Base-by-base conservation (phyloP, 2,113 vertebrate genomes). In the Hyaena hyaena region DNA sequence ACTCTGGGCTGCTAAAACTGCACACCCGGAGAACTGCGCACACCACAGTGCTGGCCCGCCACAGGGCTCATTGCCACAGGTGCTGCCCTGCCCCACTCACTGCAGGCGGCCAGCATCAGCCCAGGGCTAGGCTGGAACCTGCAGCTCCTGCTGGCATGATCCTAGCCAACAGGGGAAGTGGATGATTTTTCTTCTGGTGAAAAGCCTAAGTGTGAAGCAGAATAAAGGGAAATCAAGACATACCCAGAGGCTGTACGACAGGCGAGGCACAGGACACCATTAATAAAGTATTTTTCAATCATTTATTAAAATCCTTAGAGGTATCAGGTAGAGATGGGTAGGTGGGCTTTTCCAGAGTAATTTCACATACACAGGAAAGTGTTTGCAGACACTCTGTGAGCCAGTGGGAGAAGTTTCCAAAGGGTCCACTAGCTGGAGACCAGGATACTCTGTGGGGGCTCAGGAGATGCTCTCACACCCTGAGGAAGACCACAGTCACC, bases 241-340 rank as follows among this genome's bases (percentile, higher is more conserved):
- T 2, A 68, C 35, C 14, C 26, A 73, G 31, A 33, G 50, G 28
- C 10, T 35, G 14, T 31, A 90, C 7, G 4, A 21, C 2, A 0
- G 9, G 53, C 21, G 33, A 81, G 24, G 55, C 69, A 88, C 63
- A 80, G 26, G 58, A 93, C 48, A 68, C 5, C n/a, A 74, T 50
- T 17, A 71, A 65, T 33, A 31, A 50, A 88, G 19, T 5, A 21
- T 31, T 84, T 85, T 74, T 53, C 15, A 33, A 55, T 53, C 10
- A 24, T 83, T 94, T 91, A 95, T 94, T 88, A 90, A 93, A 50
- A 73, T 61, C 50, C 26, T 88, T 68, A 74, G 0, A 65, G 35
- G 77, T 26, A 55, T 7, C 81, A n/a, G 21, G 10, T 43, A 5
- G 19, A 55, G 10, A 48, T 28, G 7, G 3, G 14, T 24, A n/a